Conservation (phyloP, 1,140 invertebrate species). For the Drosophila neocordata region DNA sequence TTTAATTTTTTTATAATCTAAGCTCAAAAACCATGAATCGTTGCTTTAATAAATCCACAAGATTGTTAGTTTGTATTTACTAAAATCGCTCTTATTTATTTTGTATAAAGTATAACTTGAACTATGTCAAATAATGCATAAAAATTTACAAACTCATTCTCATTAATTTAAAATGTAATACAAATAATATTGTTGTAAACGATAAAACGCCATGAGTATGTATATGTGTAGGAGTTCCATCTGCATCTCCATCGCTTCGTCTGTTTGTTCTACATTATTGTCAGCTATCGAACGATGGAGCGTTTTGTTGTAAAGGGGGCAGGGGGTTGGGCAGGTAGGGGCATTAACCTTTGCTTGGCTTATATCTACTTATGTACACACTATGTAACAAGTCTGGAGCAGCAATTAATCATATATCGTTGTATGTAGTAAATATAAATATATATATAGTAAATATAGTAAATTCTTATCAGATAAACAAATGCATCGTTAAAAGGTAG, state of each 20-base stretch:
- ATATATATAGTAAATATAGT: slow-evolving; percentile 26
- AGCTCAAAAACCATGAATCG: slow-evolving; percentile 46
- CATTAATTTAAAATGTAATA: slow-evolving; percentile 51
- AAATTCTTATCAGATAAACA: slow-evolving; percentile 65
- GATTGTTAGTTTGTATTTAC: slow-evolving; percentile 75
- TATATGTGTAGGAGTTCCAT: slow-evolving; percentile 12
- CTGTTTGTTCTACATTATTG: slow-evolving; percentile 34
- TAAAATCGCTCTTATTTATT: slow-evolving; percentile 54
- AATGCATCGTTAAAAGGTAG: slow-evolving; percentile 54
- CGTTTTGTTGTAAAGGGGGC: slow-evolving; percentile 2
- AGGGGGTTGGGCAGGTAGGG: slow-evolving; percentile 24
- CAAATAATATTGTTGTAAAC: slow-evolving; percentile 53
- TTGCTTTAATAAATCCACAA: slow-evolving; percentile 56
- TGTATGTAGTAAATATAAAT: not conserved
- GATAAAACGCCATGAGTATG: slow-evolving; percentile 55
- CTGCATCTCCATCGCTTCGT: slow-evolving; percentile 2
- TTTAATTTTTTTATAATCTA: slow-evolving; percentile 59
- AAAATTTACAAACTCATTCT: slow-evolving; percentile 39
- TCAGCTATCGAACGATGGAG: slow-evolving; percentile 25
- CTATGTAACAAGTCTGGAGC: slow-evolving; percentile 73
- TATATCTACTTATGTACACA: slow-evolving; percentile 64
- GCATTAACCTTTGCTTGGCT: slow-evolving; percentile 41
- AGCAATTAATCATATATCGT: slow-evolving; percentile 42
- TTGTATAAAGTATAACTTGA: slow-evolving; percentile 57
- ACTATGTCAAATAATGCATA: slow-evolving; percentile 28